Percentiles rank a stretch among this genome's conserved stretches.
phyloP scores from a whole-genome alignment of 2,113 vertebrate species.

The Otus sunia region DNA sequence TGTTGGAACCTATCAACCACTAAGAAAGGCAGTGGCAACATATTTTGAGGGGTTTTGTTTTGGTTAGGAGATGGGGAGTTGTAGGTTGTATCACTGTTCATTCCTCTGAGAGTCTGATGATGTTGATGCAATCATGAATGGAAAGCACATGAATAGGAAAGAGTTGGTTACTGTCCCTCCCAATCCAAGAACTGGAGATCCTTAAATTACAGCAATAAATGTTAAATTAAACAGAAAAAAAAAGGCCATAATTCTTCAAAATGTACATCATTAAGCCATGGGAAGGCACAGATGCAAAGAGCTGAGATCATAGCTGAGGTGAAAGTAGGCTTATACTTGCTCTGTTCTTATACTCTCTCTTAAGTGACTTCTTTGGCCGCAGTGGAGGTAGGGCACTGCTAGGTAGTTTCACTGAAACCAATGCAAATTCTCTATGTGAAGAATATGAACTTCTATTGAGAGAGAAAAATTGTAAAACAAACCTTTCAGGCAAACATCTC shows the following conservation, averaged over 20 bases:
- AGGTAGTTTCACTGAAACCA: neutral
- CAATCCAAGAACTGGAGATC: neutral
- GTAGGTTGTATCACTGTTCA: neutral
- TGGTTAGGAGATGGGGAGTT: neutral
- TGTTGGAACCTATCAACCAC: neutral
- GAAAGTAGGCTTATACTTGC: neutral
- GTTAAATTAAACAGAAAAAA: neutral
- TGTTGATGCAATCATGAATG: neutral
- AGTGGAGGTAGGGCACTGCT: rapidly evolving
- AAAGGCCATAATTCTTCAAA: neutral
- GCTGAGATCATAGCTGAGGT: neutral
- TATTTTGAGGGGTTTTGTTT: neutral
- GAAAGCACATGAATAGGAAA: neutral
- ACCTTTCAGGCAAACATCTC: neutral
- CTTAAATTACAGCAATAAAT: neutral
- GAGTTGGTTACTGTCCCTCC: neutral
- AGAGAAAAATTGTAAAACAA: neutral
- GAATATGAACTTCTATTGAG: neutral
- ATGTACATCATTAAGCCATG: neutral
- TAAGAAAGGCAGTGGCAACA: neutral
- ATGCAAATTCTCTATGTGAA: neutral
- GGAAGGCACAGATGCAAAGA: neutral
- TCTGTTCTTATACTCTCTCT: neutral
- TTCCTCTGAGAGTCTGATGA: neutral
- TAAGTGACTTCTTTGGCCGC: neutral